Percentiles rank a stretch among this genome's conserved stretches.
phyloP scores from a whole-genome alignment of 2,888 invertebrate genomes.

The Lysandra bellargus region DNA sequence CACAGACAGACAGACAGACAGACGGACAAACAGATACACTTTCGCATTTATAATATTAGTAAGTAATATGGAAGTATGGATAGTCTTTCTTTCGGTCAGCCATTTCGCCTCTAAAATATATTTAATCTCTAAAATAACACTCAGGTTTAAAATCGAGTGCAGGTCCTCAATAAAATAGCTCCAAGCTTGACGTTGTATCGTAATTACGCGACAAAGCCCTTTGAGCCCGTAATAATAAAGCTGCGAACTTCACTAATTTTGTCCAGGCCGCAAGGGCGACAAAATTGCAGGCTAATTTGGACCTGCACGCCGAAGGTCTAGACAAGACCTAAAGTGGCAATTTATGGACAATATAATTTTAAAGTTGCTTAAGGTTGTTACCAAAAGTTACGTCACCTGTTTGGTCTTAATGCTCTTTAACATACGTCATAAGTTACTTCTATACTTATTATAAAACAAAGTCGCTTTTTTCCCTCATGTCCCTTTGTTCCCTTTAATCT shows the following conservation, averaged over 20 bases:
- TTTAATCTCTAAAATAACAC: background rate
- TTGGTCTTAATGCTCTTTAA: too few relatives aligned
- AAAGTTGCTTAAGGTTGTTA: too few relatives aligned
- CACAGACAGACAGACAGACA: too few relatives aligned
- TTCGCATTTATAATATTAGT: too few relatives aligned
- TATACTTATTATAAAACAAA: too few relatives aligned
- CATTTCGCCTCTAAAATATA: too few relatives aligned
- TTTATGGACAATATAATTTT: background rate
- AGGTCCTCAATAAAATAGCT: background rate
- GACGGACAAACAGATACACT: too few relatives aligned
- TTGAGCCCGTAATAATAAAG: constrained; percentile 64
- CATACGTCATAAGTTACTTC: too few relatives aligned
- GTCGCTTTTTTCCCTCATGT: too few relatives aligned
- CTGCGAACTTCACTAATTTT: constrained; percentile 72
- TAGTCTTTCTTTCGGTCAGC: background rate
- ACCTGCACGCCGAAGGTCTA: background rate
- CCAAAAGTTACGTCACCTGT: too few relatives aligned
- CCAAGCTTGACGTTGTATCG: constrained; percentile 37
- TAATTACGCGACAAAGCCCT: constrained; percentile 67
- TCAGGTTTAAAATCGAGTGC: background rate
- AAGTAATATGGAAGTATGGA: too few relatives aligned
- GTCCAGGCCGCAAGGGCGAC: constrained; percentile 43
- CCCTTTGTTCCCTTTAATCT: too few relatives aligned
- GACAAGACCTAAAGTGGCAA: background rate
- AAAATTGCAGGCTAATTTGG: constrained; percentile 14